A percentile compares a stretch with the other conserved stretches of the same genome.
Conservation (phyloP, 1,140 invertebrate species). For the Drosophila setifemur region DNA sequence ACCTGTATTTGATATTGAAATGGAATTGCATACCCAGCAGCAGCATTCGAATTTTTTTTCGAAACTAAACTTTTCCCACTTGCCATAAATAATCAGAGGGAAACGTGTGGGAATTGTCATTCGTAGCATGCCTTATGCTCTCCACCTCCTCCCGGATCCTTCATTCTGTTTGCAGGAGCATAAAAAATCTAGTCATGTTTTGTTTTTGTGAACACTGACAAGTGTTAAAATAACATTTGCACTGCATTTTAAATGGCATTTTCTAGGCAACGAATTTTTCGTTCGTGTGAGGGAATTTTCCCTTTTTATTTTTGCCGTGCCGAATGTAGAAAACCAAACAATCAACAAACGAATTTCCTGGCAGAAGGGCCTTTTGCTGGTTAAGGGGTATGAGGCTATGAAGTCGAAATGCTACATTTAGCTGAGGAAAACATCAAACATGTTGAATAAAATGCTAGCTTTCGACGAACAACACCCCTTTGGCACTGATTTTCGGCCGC, state of each 20-base stretch:
- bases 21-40: no score
- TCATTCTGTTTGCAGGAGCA: neutral
- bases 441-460: constrained; percentile 36
- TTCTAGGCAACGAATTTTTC: constrained; percentile 1
- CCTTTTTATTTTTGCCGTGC: constrained; percentile 1
- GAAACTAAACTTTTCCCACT: constrained; percentile 13
- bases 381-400: neutral
- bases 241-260: constrained; percentile 54
- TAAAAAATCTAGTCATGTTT: constrained; percentile 25
- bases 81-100: constrained; percentile 42
- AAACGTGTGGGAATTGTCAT: constrained; percentile 27
- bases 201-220: constrained; percentile 28
- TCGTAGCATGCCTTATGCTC: constrained; percentile 26
- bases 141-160: no score
- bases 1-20: no score
- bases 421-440: constrained; percentile 38
- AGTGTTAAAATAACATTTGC: constrained; percentile 62
- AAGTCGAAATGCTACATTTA: constrained; percentile 35
- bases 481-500: constrained; percentile 24
- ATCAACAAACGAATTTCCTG: constrained; percentile 47
- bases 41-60: constrained; percentile 12
- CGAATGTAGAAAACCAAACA: constrained; percentile 10
- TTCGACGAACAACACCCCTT: neutral
- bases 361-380: neutral
- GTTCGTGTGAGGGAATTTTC: neutral